A percentile compares a stretch with the other conserved stretches of the same genome.
These are phyloP conservation scores for Temnothorax nylanderi DNA, from an alignment of 1,140 invertebrate species.

Conservation along the genomic window DNA sequence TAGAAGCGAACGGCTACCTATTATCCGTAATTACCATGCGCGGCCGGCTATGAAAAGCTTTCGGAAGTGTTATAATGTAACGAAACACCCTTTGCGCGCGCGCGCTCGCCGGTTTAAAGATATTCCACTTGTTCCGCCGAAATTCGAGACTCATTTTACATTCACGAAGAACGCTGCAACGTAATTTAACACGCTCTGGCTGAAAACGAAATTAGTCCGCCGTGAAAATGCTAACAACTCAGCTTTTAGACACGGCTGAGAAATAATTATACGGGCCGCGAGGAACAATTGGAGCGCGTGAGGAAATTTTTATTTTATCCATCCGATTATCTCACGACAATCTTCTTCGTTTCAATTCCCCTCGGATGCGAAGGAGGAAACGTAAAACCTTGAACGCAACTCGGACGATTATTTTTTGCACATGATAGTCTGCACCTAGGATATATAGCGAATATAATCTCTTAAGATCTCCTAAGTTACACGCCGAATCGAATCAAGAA, in stretches of 20 bases:
- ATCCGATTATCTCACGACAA: background rate
- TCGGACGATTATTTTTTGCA: slow-evolving; percentile 1
- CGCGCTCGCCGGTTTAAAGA: background rate
- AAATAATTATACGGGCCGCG: background rate
- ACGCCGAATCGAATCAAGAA: slow-evolving; percentile 29
- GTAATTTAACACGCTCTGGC: background rate
- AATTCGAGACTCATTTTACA: background rate
- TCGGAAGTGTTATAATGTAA: background rate
- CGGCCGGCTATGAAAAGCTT: background rate
- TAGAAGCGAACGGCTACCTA: background rate
- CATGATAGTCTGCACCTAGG: too few relatives aligned
- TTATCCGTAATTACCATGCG: slow-evolving; percentile 4
- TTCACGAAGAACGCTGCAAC: background rate
- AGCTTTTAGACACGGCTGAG: background rate
- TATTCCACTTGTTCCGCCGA: background rate
- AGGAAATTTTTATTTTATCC: slow-evolving; percentile 17
- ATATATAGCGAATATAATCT: slow-evolving; percentile 9
- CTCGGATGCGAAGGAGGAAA: background rate
- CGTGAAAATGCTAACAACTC: background rate
- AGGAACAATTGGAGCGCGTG: background rate
- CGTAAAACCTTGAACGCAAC: background rate
- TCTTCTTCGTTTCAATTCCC: background rate
- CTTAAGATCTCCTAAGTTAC: background rate
- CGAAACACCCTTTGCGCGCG: background rate
- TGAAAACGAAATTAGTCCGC: background rate